Evolutionary conservation across 2,113 vertebrate species (phyloP).

Genomic region (Myiozetetes cayanensis): DNA sequence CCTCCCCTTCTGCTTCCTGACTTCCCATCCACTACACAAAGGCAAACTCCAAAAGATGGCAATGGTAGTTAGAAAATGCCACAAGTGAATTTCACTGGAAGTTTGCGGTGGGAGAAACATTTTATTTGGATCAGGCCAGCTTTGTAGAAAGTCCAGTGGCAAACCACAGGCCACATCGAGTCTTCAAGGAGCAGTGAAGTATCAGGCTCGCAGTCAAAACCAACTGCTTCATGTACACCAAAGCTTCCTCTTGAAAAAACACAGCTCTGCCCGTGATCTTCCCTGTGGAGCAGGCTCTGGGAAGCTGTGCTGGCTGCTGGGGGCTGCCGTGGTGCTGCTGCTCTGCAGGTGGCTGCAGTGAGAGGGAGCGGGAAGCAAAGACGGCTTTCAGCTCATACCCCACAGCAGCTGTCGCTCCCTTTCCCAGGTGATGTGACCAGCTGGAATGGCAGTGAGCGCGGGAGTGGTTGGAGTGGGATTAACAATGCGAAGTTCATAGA

Average conservation of each 20-base stretch:
- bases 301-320: neutral
- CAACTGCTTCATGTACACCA: neutral
- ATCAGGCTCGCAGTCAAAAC: neutral
- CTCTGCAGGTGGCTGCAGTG: neutral
- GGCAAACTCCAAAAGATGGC: neutral
- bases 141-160: neutral
- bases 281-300: neutral
- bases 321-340: neutral
- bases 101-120: neutral
- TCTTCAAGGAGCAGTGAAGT: constrained; percentile 10
- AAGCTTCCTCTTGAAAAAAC: neutral
- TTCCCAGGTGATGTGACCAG: neutral
- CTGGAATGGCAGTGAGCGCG: neutral
- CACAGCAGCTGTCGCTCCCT: neutral
- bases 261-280: neutral
- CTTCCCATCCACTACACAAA: neutral
- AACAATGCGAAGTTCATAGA: neutral
- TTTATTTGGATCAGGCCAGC: neutral
- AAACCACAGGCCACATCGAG: constrained; percentile 39
- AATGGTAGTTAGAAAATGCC: neutral
- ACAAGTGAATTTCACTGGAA: neutral
- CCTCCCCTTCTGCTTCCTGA: neutral
- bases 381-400: neutral
- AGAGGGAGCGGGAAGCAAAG: neutral
- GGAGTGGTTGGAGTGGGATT: neutral